phyloP scores from a whole-genome alignment of 2,888 invertebrate genomes.

The Malthinus flaveolus region DNA sequence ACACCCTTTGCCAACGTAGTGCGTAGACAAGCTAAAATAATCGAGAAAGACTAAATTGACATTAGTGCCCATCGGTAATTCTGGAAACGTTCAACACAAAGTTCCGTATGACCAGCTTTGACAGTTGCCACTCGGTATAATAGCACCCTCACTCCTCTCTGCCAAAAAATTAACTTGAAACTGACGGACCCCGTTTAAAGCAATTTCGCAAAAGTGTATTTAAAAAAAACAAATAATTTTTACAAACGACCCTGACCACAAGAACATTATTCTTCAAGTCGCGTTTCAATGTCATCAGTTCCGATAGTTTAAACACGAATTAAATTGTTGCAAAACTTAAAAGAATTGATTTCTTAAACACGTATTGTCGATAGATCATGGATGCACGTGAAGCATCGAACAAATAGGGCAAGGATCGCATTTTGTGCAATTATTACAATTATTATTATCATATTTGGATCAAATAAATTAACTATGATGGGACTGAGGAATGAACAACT shows the following conservation, averaged over 20 bases:
- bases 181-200: no score
- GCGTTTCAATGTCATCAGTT: slow-evolving; percentile 37
- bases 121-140: no score
- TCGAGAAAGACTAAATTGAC: no score
- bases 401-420: slow-evolving; percentile 41
- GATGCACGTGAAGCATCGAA: slow-evolving; percentile 17
- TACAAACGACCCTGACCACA: slow-evolving; percentile 16
- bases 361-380: slow-evolving; percentile 9
- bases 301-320: slow-evolving; percentile 29
- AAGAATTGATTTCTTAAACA: slow-evolving; percentile 8
- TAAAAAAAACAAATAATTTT: background rate
- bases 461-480: background rate
- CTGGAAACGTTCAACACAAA: no score
- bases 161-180: no score
- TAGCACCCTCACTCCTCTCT: no score
- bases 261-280: slow-evolving; percentile 7
- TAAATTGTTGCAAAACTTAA: background rate
- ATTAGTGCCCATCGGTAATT: no score
- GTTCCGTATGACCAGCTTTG: no score
- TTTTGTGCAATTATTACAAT: slow-evolving; percentile 9
- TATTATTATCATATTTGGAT: background rate
- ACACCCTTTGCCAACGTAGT: no score
- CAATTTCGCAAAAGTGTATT: no score
- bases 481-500: background rate
- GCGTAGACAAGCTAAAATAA: no score